Conservation (phyloP, 2,113 vertebrate genomes). For the Bettongia penicillata region DNA sequence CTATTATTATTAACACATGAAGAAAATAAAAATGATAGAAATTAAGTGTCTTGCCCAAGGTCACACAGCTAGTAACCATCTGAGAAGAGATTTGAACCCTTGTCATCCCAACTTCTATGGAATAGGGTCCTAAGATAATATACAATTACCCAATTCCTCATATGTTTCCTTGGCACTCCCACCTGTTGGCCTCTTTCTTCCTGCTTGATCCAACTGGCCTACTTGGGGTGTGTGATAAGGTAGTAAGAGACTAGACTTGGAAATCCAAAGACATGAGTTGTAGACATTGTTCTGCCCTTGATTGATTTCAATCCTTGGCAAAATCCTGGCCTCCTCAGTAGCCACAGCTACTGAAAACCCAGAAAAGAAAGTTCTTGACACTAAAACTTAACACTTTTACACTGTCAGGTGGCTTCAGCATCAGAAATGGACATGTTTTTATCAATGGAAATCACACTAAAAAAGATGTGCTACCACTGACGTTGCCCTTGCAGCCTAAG, state of each 20-base stretch:
- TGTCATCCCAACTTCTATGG: not conserved
- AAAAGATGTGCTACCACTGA: not conserved
- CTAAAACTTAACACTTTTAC: not conserved
- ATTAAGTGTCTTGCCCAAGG: not conserved
- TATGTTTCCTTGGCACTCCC: not conserved
- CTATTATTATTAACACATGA: not conserved
- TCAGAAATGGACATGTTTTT: not conserved
- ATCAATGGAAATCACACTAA: not conserved
- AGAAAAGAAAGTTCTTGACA: not conserved
- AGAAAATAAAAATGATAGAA: not conserved
- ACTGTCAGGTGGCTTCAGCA: not conserved
- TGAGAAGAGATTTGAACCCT: not conserved
- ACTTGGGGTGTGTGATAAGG: not conserved
- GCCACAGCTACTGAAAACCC: not conserved
- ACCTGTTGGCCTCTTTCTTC: not conserved
- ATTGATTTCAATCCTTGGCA: not conserved
- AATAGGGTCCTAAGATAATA: not conserved
- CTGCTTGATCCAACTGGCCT: not conserved
- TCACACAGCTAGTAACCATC: not conserved
- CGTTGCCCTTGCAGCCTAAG: not conserved
- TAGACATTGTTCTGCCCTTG: not conserved
- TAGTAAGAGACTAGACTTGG: not conserved
- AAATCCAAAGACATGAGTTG: not conserved
- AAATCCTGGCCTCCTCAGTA: not conserved
- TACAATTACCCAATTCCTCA: not conserved